Base-by-base conservation (phyloP, 2,113 vertebrate species). In the Leuciscus idus region DNA sequence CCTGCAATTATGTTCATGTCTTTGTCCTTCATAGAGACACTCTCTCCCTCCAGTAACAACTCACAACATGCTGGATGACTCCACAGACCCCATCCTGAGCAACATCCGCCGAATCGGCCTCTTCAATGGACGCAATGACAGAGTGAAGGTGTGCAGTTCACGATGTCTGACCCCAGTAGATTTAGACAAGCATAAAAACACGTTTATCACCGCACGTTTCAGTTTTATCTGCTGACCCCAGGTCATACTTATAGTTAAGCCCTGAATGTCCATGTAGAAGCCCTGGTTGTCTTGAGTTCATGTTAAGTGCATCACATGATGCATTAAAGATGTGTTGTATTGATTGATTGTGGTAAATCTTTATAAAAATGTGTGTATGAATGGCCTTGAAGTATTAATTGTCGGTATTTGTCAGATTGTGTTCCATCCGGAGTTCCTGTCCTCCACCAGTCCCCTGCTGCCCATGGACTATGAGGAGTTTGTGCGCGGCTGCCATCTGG, bases 381-480 rank as follows among this genome's bases (percentile, higher is more conserved):
- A 43, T 72, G 11, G 55, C 19, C 6, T 57, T 2, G 21, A 70
- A 39, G 66, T 39, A 4, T 70, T 70, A 9, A 19, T 80, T 82
- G 26, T 77, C 55, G 17, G 64, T n/a, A 52, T 17, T 52, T 9
- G 6, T 28, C 81, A 99, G 98, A 94, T 99, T 46, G 96, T 99
- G 80, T 95, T 99, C 84, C 98, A 99, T 81, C 98, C 98, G 3
- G 98, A 99, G 90, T 99, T 99, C 89, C 93, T 99, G n/a, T 98
- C 98, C 39, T 99, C 98, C 7, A 98, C 98, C 4, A 99, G 98
- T 70, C 98, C 98, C 0, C 93, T 99, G 87, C 91, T 99, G 75
- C 98, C 98, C 0, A 96, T 99, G 96, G 98, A 99, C 92, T 99
- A 99, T 33, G 98, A 98, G 78, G 98, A 99, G 90, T 99, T 99